These are phyloP conservation scores for Trididemnum clinides DNA, from an alignment of 23 tunicate genomes.

Conservation along the genomic window DNA sequence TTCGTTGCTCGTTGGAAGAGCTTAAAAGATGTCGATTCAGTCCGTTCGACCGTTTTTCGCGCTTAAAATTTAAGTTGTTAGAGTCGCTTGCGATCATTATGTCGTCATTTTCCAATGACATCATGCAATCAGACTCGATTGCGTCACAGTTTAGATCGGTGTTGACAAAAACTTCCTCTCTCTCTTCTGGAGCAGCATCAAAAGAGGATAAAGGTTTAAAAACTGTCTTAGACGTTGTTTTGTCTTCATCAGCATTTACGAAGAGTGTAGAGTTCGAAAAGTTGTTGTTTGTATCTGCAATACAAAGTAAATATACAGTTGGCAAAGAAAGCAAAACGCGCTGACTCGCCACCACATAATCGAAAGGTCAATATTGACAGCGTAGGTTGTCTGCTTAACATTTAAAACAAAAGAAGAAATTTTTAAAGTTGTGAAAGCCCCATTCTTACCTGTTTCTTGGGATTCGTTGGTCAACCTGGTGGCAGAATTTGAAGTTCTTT, in stretches of 20 bases:
- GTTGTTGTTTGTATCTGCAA: slow-evolving; percentile 42
- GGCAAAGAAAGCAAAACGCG: too few species aligned
- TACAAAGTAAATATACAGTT: too few species aligned
- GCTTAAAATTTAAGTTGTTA: not conserved
- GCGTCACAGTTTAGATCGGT: not conserved
- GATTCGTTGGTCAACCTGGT: not conserved
- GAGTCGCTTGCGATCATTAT: not conserved
- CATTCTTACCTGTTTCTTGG: not conserved
- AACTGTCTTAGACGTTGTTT: not conserved
- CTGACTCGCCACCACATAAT: too few species aligned
- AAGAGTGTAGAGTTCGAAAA: not conserved
- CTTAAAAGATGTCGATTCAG: not conserved
- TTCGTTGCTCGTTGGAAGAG: not conserved
- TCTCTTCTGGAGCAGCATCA: not conserved
- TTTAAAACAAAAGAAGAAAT: too few species aligned
- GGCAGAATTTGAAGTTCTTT: not conserved
- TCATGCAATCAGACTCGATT: slow-evolving; percentile 24
- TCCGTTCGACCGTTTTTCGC: not conserved
- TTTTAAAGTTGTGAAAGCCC: too few species aligned
- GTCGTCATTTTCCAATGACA: not conserved
- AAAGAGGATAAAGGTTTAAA: not conserved
- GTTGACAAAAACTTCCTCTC: not conserved
- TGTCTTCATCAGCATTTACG: not conserved
- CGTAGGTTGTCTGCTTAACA: too few species aligned
- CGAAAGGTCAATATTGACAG: too few species aligned